Evolutionary conservation across 2,888 invertebrate genomes (phyloP).

Genomic region (Mimumesa dahlbomi): DNA sequence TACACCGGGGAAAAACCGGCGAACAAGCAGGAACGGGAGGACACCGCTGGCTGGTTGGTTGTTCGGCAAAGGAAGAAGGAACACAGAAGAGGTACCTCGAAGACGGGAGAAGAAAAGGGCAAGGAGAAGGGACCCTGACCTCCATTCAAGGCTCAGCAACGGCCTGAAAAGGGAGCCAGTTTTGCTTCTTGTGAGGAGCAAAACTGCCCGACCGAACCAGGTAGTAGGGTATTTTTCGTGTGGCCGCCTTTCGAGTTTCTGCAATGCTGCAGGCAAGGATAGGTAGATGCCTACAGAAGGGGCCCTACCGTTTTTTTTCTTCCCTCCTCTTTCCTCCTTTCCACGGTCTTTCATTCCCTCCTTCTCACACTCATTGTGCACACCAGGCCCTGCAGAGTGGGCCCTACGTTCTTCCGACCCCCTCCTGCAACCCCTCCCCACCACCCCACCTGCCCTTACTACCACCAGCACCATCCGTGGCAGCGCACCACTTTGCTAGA

Average conservation of each 20-base stretch:
- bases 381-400: slow-evolving; percentile 44
- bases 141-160: slow-evolving; percentile 63
- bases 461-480: slow-evolving; percentile 34
- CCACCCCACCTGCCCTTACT: slow-evolving; percentile 45
- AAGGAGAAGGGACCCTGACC: slow-evolving; percentile 63
- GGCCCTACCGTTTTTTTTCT: slow-evolving; percentile 8
- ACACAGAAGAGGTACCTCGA: slow-evolving; percentile 71
- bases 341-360: slow-evolving; percentile 13
- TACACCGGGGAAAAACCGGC: slow-evolving; percentile 42
- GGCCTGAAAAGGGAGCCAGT: slow-evolving; percentile 63
- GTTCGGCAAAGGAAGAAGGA: slow-evolving; percentile 63
- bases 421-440: slow-evolving; percentile 35
- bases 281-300: slow-evolving; percentile 27
- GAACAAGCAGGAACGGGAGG: slow-evolving; percentile 14
- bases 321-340: slow-evolving; percentile 10
- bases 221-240: slow-evolving; percentile 59
- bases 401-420: slow-evolving; percentile 45
- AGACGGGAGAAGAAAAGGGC: slow-evolving; percentile 81
- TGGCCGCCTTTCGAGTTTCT: slow-evolving; percentile 61
- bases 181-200: slow-evolving; percentile 40
- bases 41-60: slow-evolving; percentile 12
- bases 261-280: slow-evolving; percentile 45
- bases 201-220: slow-evolving; percentile 47
- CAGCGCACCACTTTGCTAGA: slow-evolving; percentile 48
- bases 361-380: slow-evolving; percentile 40